Evolutionary conservation across 2,113 vertebrate species (phyloP).

Genomic region (Aegypius monachus): DNA sequence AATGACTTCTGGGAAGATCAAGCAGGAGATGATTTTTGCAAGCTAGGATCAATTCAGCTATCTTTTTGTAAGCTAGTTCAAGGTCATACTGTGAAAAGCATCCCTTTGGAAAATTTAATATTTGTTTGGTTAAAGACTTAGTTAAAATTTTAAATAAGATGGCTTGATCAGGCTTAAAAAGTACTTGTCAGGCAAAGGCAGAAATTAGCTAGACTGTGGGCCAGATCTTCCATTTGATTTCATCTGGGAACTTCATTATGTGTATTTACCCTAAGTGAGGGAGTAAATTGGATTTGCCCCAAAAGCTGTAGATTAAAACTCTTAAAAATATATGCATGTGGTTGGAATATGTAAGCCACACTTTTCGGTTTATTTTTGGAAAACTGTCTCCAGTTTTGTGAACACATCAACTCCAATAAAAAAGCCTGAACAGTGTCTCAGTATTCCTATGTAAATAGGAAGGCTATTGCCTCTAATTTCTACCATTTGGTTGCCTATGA

Average conservation of each 20-base stretch:
- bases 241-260: neutral
- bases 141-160: neutral
- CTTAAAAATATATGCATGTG: neutral
- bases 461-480: neutral
- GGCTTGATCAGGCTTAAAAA: neutral
- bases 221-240: neutral
- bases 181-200: neutral
- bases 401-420: neutral
- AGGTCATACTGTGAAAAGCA: neutral
- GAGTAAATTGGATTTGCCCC: neutral
- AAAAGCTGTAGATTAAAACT: neutral
- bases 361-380: neutral
- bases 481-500: neutral
- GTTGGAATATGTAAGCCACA: neutral
- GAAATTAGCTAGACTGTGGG: neutral
- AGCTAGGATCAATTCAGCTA: neutral
- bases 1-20: neutral
- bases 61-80: neutral
- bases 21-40: neutral
- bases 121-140: neutral
- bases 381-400: neutral
- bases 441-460: neutral
- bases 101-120: neutral
- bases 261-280: neutral
- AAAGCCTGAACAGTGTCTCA: neutral